Evolutionary conservation across 2,797 vertebrate genomes (phyloP), one percentile per base, ranked within the genome.

Genomic region (Catostomus latipinnis): DNA sequence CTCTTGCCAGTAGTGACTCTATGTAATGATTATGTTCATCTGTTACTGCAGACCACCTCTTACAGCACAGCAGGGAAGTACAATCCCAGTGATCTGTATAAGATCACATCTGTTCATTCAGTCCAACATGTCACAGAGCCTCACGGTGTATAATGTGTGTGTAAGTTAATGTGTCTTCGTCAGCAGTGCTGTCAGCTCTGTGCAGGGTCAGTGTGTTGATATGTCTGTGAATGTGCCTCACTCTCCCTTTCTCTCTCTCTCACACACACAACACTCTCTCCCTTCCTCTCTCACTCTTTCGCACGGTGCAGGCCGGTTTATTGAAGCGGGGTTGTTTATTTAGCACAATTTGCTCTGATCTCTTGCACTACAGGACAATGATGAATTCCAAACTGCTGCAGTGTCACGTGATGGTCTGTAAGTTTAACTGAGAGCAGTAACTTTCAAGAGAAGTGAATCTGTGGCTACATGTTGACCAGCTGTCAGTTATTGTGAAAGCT

Each of bases 161-260:
- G 76, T 43, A 62, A 61, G 61, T 81, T 81, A 78, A 81, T 77
- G 58, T 79, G 83, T 72, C 74, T 66, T 67, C 10, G 72, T 83
- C 78, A 81, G 85, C 71, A 78, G 34, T 78, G 61, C 81, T 85
- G 81, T 83, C 75, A 74, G 75, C 54, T 85, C 67, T 78, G 66
- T 75, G 75, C 74, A 34, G 66, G 61, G 70, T 75, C 77, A 72
- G 66, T 75, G 84, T 81, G 79, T 78, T 85, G 84, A 85, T 83
- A 74, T 81, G 81, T 34, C 78, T 83, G 75, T 85, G 74, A 82
- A 75, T 76, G 71, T 83, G 22, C 67, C 76, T 76, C 74, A 73
- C 63, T 73, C 54, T 83, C 74, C 75, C 54, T 68, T 67, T 82
- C 70, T 74, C 45, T 74, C 45, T 74, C 69, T 83, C 79, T 78